Percentiles rank a stretch among this genome's conserved stretches.
Evolutionary conservation across 2,888 invertebrate genomes (phyloP).

Genomic region (Poecilus cupreus): DNA sequence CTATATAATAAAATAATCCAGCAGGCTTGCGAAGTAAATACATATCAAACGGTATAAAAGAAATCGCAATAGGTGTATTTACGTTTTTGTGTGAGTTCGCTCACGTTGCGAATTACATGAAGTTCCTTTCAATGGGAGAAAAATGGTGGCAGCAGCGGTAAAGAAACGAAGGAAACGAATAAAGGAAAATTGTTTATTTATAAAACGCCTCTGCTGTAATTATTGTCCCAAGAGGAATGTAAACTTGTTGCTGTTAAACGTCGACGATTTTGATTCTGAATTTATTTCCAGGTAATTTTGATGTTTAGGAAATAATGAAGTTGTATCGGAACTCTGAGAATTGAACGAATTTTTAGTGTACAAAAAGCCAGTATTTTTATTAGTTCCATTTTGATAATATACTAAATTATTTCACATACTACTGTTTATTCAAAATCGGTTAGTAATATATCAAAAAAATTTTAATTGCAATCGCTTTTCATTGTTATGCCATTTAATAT

Average conservation of each 20-base stretch:
- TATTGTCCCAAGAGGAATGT: background rate
- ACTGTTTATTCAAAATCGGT: too few relatives aligned
- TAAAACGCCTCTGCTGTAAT: background rate
- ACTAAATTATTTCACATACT: too few relatives aligned
- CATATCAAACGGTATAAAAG: constrained; percentile 38
- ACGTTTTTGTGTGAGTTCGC: constrained; percentile 20
- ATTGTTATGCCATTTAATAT: too few relatives aligned
- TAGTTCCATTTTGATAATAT: too few relatives aligned
- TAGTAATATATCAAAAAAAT: too few relatives aligned
- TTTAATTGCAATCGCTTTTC: too few relatives aligned
- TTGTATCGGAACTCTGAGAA: too few relatives aligned
- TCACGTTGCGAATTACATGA: constrained; percentile 13
- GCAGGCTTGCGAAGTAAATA: constrained; percentile 31
- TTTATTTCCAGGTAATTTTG: background rate
- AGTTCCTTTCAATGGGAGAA: constrained; percentile 1
- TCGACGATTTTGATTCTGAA: background rate
- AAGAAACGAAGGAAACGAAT: background rate
- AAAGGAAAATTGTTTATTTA: constrained; percentile 31
- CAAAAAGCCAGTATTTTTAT: too few relatives aligned
- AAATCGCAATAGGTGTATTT: constrained; percentile 30
- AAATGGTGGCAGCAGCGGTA: background rate
- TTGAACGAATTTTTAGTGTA: too few relatives aligned
- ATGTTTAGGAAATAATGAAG: too few relatives aligned
- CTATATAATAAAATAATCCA: constrained; percentile 50
- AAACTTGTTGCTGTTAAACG: background rate